A percentile compares a stretch with the other conserved stretches of the same genome.
These are phyloP conservation scores for Mesochorus sp. DNA, from an alignment of 2,888 invertebrate species.

Conservation along the genomic window DNA sequence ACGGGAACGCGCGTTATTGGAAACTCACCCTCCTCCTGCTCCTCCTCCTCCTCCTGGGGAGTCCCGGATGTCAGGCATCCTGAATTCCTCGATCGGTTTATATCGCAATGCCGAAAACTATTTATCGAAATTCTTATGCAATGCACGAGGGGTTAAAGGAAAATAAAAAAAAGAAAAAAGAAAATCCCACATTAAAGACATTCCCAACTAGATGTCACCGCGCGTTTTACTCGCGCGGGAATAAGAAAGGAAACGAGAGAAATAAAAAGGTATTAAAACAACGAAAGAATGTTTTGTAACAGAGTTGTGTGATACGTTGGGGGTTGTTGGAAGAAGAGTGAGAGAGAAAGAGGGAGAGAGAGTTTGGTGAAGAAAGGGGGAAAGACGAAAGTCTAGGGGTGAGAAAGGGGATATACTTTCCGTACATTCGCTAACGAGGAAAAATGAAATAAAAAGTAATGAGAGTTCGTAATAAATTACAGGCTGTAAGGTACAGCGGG, in stretches of 20 bases:
- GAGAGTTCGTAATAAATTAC: slow-evolving; percentile 75
- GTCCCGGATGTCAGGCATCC: slow-evolving; percentile 30
- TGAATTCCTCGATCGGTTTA: slow-evolving; percentile 53
- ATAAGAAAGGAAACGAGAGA: background rate
- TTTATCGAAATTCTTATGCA: slow-evolving; percentile 2
- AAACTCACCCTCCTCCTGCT: slow-evolving; percentile 63
- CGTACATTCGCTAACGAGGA: slow-evolving; percentile 71
- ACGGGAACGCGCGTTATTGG: slow-evolving; percentile 61
- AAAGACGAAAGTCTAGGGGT: slow-evolving; percentile 6
- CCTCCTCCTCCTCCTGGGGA: background rate
- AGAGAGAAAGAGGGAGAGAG: background rate
- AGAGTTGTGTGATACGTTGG: background rate
- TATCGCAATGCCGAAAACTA: slow-evolving; percentile 53
- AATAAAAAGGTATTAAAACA: slow-evolving; percentile 20
- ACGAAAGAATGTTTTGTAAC: slow-evolving; percentile 25
- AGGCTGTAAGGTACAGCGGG: slow-evolving; percentile 47
- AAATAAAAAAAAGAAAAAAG: no score
- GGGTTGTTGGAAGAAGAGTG: background rate
- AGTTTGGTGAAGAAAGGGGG: slow-evolving; percentile 22
- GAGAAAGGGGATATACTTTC: slow-evolving; percentile 48
- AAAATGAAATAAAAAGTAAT: slow-evolving; percentile 72
- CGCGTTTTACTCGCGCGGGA: background rate
- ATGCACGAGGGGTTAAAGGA: slow-evolving; percentile 27
- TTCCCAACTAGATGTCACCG: background rate
- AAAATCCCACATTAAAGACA: no score